Conservation (phyloP, 2,888 invertebrate genomes). For the Stenoptilia bipunctidactyla region DNA sequence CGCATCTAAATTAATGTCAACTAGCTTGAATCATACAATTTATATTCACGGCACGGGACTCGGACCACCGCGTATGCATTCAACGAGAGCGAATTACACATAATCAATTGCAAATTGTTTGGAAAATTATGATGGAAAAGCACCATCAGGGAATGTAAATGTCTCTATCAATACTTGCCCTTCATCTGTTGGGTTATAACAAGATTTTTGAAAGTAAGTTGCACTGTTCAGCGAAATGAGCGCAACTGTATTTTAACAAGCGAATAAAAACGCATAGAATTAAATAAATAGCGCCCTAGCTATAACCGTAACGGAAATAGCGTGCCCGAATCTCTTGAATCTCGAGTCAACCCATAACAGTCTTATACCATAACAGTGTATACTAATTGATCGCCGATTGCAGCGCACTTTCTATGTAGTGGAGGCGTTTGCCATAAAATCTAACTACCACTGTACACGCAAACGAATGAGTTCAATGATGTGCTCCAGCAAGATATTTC, state of each 20-base stretch:
- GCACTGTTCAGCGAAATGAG: no score
- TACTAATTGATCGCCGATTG: background rate
- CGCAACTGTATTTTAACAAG: no score
- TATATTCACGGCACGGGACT: constrained; percentile 39
- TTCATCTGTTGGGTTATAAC: no score
- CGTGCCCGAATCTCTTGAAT: no score
- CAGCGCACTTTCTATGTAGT: background rate
- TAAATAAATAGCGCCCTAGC: no score
- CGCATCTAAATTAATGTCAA: constrained; percentile 26
- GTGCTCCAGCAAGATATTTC: constrained; percentile 13
- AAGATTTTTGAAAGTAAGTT: no score
- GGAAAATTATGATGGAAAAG: background rate
- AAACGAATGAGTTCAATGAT: constrained; percentile 15
- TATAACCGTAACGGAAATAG: no score
- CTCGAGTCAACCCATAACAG: no score
- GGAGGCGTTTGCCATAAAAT: constrained; percentile 22
- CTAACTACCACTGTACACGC: constrained; percentile 33
- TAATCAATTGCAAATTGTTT: background rate
- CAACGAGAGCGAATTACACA: background rate
- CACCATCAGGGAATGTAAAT: no score
- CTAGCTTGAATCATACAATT: constrained; percentile 32
- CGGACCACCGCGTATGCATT: constrained; percentile 20
- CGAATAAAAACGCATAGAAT: no score
- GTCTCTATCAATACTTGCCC: no score
- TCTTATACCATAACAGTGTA: background rate